These are phyloP conservation scores for Myrmophylax atrothorax DNA, from an alignment of 2,113 vertebrate species.

Conservation along the genomic window DNA sequence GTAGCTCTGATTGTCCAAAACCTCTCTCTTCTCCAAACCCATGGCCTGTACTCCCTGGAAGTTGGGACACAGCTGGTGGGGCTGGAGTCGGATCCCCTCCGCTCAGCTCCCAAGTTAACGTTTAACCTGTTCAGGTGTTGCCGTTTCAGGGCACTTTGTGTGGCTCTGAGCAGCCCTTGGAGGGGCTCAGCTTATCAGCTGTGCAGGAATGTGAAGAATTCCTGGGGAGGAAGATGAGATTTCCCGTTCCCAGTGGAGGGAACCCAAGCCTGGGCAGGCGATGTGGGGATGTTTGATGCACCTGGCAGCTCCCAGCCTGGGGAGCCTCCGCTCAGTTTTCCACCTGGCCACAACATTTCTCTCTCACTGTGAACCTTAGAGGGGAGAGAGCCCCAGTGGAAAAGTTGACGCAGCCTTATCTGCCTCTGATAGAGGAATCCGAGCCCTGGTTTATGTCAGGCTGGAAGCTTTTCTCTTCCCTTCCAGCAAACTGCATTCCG, in stretches of 20 bases:
- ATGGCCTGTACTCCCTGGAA: not conserved
- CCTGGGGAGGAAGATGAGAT: not conserved
- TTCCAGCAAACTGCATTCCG: not conserved
- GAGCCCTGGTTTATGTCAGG: slow-evolving; percentile 49
- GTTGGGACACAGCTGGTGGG: not conserved
- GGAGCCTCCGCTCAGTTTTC: not conserved
- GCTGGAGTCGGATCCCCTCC: not conserved
- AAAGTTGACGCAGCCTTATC: slow-evolving; percentile 59
- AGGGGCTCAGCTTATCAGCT: not conserved
- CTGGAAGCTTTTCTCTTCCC: slow-evolving; percentile 8
- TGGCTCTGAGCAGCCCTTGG: not conserved
- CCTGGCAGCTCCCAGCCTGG: not conserved
- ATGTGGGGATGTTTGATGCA: not conserved
- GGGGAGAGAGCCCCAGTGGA: slow-evolving; percentile 28
- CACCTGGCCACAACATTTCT: not conserved
- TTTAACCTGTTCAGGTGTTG: not conserved
- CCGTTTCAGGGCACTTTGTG: not conserved
- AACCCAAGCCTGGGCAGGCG: not conserved
- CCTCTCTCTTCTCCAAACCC: not conserved
- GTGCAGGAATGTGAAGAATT: not conserved
- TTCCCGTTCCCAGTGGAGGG: not conserved
- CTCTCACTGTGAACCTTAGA: not conserved
- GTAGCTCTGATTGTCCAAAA: not conserved
- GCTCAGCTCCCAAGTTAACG: not conserved
- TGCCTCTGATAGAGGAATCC: slow-evolving; percentile 3